Percentiles rank a stretch among this genome's conserved stretches.
phyloP scores from a whole-genome alignment of 2,113 vertebrate species.

The Sula dactylatra region DNA sequence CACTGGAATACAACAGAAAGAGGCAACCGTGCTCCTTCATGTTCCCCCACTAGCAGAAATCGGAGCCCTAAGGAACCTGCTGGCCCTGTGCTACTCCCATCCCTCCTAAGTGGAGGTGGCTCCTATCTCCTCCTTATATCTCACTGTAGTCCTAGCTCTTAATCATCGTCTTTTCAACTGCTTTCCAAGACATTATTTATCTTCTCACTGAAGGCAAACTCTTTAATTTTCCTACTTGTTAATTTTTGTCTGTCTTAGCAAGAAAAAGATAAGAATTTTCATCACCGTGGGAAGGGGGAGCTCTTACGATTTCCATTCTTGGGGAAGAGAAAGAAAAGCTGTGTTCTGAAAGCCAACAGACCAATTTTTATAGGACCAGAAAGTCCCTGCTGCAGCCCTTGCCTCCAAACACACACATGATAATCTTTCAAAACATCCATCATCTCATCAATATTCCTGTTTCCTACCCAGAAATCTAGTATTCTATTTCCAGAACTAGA shows the following conservation, averaged over 20 bases:
- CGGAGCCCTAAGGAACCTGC: not conserved
- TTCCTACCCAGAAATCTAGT: not conserved
- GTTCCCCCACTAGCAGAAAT: not conserved
- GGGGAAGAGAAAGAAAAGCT: not conserved
- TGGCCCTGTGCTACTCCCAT: not conserved
- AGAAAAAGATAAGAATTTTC: not conserved
- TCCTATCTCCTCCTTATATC: not conserved
- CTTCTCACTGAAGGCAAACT: not conserved
- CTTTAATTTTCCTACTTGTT: not conserved
- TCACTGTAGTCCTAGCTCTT: not conserved
- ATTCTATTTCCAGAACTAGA: not conserved
- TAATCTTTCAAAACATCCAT: not conserved
- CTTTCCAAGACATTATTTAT: not conserved
- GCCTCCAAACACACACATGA: not conserved
- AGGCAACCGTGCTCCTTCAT: not conserved
- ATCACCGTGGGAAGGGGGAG: not conserved
- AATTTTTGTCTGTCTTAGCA: not conserved
- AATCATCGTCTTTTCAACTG: not conserved
- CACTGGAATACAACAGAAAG: not conserved
- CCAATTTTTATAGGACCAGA: not conserved
- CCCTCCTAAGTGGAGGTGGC: fast-evolving
- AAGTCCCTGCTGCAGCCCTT: not conserved
- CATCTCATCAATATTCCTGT: not conserved
- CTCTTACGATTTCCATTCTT: not conserved
- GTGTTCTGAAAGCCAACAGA: not conserved